phyloP scores from a whole-genome alignment of 2,797 vertebrate genomes.

The Phrynocephalus guinanensis region DNA sequence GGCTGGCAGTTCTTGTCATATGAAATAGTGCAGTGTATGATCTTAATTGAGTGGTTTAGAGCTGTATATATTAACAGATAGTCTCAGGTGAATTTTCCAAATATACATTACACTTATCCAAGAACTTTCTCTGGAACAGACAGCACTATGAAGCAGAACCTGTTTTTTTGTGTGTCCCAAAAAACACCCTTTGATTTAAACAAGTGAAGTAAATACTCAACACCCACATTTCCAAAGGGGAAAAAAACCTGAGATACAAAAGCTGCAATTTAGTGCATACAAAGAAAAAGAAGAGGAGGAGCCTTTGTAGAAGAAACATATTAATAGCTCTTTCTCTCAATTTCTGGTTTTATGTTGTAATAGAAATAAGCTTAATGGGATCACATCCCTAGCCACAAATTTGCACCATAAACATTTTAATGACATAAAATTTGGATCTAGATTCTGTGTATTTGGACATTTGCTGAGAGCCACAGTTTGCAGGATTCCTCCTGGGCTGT shows the following conservation, averaged over 20 bases:
- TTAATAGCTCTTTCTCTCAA: not conserved
- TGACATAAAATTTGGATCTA: too few relatives aligned
- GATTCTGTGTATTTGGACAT: too few relatives aligned
- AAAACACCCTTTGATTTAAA: not conserved
- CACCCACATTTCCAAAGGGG: not conserved
- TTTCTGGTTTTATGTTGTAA: not conserved
- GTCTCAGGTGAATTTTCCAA: constrained; percentile 61
- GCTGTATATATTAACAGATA: constrained; percentile 76
- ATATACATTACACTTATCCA: constrained; percentile 48
- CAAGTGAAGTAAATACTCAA: not conserved
- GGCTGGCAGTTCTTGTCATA: constrained; percentile 69
- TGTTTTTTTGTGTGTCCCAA: constrained; percentile 32
- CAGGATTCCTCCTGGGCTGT: too few relatives aligned
- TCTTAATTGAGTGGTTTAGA: constrained; percentile 72
- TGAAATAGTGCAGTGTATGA: constrained; percentile 65
- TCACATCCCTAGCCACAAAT: too few relatives aligned
- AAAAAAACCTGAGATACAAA: not conserved
- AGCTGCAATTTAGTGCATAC: too few relatives aligned
- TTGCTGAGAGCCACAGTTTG: too few relatives aligned
- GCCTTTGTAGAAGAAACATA: not conserved
- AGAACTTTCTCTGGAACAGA: constrained; percentile 41
- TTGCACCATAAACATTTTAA: too few relatives aligned
- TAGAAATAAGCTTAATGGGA: not conserved
- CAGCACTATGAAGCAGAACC: constrained; percentile 46
- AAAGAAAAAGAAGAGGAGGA: not conserved